Base-by-base conservation (phyloP, 2,113 vertebrate genomes). In the Brienomyrus longianalis region DNA sequence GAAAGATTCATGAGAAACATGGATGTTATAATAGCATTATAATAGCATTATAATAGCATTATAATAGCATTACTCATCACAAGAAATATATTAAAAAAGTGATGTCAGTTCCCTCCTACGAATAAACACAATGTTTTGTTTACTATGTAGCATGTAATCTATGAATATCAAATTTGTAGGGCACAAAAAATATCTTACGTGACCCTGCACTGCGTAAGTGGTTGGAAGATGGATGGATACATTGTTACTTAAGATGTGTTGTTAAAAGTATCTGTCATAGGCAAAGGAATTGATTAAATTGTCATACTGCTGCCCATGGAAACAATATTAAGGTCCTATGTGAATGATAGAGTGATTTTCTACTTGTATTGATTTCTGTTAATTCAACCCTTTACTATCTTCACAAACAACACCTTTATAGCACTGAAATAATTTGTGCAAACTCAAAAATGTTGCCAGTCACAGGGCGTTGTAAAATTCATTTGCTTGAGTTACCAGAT, bases 251-350 rank as follows among this genome's bases (percentile, higher is more conserved):
- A 80, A 80, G 74, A 43, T 80, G 17, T 80, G 35, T 17, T 80
- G 74, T 39, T 80, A 80, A 80, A 80, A 80, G 74, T 39, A 80
- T 80, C 74, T 80, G 74, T 80, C 74, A 80, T 43, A 80, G 35
- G 19, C 74, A 80, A 19, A 80, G 31, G 35, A 80, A 80, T 80
- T 80, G 74, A 80, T 80, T 80, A 11, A 43, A 80, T 43, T 80
- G 74, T 80, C 35, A 80, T 74, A 74, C 66, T 74, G 13, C 66
- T 31, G 35, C 74, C 17, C 31, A 43, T 80, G 74, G 15, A 80
- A 80, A 43, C 35, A 15, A 80, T 80, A 39, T 80, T 80, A 35
- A 80, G 39, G 62, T 31, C n/a, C 62, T 31, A 31, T 70, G 8
- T 70, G 62, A 70, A 70, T 70, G 62, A 70, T 70, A 70, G 62